These are phyloP conservation scores for Astur gentilis DNA, from an alignment of 2,113 vertebrate genomes.

Conservation along the genomic window DNA sequence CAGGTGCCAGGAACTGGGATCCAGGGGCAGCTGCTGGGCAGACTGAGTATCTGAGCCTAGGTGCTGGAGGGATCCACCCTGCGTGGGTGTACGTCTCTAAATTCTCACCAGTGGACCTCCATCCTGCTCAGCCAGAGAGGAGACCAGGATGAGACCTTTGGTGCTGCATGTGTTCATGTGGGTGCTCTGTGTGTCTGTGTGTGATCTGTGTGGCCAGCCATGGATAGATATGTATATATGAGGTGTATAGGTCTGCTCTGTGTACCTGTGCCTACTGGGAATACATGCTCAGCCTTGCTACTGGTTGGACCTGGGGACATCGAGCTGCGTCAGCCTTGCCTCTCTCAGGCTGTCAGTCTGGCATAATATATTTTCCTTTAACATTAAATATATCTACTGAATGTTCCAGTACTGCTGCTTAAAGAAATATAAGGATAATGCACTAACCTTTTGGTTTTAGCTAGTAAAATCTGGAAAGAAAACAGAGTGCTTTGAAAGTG, in stretches of 20 bases:
- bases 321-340: neutral
- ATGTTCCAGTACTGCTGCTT: neutral
- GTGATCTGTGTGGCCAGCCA: neutral
- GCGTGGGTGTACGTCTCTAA: neutral
- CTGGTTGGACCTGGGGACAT: neutral
- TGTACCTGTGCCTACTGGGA: neutral
- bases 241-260: neutral
- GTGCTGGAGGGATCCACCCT: neutral
- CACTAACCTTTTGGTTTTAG: neutral
- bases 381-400: neutral
- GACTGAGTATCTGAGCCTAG: neutral
- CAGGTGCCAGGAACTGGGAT: neutral
- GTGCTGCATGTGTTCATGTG: neutral
- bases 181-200: neutral
- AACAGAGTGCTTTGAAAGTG: neutral
- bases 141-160: neutral
- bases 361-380: neutral
- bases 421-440: neutral
- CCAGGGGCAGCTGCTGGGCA: neutral
- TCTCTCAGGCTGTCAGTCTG: fast-evolving
- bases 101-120: too few relatives aligned
- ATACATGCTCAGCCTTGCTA: neutral
- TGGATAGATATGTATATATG: neutral
- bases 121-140: neutral
- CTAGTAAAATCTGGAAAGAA: neutral